These are phyloP conservation scores for Danaus melanippus DNA, from an alignment of 1,140 invertebrate species.

Conservation along the genomic window DNA sequence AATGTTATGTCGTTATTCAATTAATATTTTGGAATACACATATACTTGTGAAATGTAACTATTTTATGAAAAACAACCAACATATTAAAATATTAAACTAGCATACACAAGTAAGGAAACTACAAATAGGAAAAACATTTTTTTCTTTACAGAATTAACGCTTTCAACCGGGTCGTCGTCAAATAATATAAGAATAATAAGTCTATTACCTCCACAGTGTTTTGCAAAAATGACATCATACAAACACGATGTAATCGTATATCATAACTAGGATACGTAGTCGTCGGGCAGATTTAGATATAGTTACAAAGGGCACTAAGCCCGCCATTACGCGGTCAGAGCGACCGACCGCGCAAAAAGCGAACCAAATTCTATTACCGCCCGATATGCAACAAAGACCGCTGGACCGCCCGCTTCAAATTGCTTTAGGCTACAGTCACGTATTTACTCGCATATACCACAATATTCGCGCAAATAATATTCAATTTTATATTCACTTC, in stretches of 20 bases:
- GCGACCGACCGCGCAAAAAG: constrained; percentile 63
- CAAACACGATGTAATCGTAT: constrained; percentile 19
- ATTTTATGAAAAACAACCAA: too few relatives aligned
- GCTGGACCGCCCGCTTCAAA: constrained; percentile 59
- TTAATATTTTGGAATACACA: too few relatives aligned
- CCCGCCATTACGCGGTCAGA: constrained; percentile 50
- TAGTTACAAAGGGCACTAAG: constrained; percentile 66
- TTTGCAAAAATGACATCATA: too few relatives aligned
- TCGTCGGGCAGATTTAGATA: constrained; percentile 54
- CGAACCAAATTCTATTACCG: constrained; percentile 69
- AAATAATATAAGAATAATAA: too few relatives aligned
- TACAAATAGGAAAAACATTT: too few relatives aligned
- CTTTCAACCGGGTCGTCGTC: too few relatives aligned
- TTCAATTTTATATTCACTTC: constrained; percentile 47
- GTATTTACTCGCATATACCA: constrained; percentile 60
- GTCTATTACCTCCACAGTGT: too few relatives aligned
- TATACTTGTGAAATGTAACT: too few relatives aligned
- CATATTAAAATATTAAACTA: too few relatives aligned
- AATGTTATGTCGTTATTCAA: too few relatives aligned
- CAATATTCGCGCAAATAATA: constrained; percentile 58
- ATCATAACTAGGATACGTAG: constrained; percentile 41
- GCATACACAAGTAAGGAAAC: too few relatives aligned
- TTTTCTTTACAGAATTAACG: too few relatives aligned
- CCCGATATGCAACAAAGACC: constrained; percentile 70
- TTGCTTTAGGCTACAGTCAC: constrained; percentile 67